A percentile compares a stretch with the other conserved stretches of the same genome.
Evolutionary conservation across 1,140 invertebrate genomes (phyloP).

Genomic region (Megalopta genalis): DNA sequence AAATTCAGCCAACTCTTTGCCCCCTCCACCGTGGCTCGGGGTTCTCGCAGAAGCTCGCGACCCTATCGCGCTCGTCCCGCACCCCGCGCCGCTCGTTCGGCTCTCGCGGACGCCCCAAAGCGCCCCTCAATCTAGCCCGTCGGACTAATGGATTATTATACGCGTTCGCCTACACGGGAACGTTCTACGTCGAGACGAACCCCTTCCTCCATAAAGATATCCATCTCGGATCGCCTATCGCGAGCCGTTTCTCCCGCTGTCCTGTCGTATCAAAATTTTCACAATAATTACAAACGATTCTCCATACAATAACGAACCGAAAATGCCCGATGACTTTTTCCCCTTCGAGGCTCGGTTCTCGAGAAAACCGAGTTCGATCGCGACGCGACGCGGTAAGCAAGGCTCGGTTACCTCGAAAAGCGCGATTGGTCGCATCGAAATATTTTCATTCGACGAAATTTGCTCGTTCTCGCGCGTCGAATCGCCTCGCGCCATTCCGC

Average conservation of each 20-base stretch:
- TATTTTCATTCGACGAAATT: too few species aligned
- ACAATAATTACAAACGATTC: too few species aligned
- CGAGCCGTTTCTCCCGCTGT: conserved; percentile 15
- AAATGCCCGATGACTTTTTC: too few species aligned
- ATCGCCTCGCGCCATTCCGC: not conserved
- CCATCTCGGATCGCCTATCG: conserved; percentile 62
- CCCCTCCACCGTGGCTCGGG: not conserved
- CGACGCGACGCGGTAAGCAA: too few species aligned
- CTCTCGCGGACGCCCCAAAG: too few species aligned
- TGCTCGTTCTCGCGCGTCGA: conserved; percentile 13
- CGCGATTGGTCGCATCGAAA: not conserved
- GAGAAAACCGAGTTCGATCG: too few species aligned
- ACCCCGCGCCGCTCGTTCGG: conserved; percentile 3
- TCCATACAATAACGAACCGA: too few species aligned
- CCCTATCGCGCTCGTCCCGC: conserved; percentile 28
- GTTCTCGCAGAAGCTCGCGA: conserved; percentile 46
- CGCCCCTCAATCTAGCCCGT: conserved; percentile 65
- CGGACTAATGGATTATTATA: conserved; percentile 72
- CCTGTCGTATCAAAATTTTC: too few species aligned
- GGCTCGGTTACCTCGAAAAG: not conserved
- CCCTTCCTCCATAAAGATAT: conserved; percentile 59
- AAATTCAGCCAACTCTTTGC: conserved; percentile 54
- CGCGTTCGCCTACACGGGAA: conserved; percentile 57
- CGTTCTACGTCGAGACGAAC: conserved; percentile 46
- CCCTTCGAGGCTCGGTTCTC: not conserved